Conservation (phyloP, 2,797 vertebrate genomes). For the Sciurus carolinensis region DNA sequence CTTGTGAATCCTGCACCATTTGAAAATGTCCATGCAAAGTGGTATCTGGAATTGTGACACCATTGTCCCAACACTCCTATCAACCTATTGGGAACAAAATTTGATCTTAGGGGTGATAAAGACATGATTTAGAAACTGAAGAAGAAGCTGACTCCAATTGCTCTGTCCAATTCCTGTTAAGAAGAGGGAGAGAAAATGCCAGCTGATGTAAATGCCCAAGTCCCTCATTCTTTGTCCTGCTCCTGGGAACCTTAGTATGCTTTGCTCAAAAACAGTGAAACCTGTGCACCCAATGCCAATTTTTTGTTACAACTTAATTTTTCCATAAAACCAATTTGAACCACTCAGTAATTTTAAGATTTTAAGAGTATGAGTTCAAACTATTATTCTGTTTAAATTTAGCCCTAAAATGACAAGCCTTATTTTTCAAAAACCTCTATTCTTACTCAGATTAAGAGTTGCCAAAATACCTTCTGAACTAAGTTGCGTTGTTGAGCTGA, state of each 20-base stretch:
- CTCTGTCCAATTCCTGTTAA: conserved; percentile 96
- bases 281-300: conserved; percentile 91
- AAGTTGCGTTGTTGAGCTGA: conserved; percentile 88
- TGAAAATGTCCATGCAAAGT: too few relatives aligned
- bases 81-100: conserved; percentile 98
- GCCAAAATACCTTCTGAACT: conserved; percentile 92
- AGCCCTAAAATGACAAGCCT: conserved; percentile 87
- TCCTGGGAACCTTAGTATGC: conserved; percentile 87
- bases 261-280: conserved; percentile 88
- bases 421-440: conserved; percentile 83
- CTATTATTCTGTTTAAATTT: conserved; percentile 87
- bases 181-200: conserved; percentile 95
- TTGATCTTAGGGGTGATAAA: conserved; percentile 97
- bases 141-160: conserved; percentile 95
- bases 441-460: conserved; percentile 88
- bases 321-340: conserved; percentile 89
- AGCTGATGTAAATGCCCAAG: conserved; percentile 90
- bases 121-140: conserved; percentile 98
- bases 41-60: too few relatives aligned
- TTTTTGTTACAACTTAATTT: conserved; percentile 92
- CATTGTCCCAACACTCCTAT: conserved; percentile 93
- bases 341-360: conserved; percentile 83
- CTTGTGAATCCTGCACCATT: neutral
- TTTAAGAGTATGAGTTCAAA: conserved; percentile 87
- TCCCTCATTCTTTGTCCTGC: conserved; percentile 48